Base-by-base conservation (phyloP, 2,888 invertebrate species). In the Machimus rusticus region DNA sequence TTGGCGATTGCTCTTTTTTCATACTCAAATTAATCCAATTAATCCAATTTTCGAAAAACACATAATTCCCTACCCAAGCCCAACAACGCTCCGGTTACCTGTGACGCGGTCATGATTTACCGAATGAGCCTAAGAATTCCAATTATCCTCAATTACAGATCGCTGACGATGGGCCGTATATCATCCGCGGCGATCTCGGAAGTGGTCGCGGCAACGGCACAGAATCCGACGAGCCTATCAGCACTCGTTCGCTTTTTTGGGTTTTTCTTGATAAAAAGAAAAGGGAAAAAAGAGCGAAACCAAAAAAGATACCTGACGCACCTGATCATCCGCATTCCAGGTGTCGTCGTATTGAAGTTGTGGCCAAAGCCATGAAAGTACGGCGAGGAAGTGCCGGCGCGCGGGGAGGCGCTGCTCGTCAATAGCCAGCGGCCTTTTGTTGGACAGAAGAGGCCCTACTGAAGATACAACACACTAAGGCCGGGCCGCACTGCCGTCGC, bases 311-410 rank as follows among this genome's bases (percentile, higher is more conserved):
- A 51, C 51, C 79, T 16, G 55, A 79, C n/a, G 79, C 51, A 79
- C 79, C 79, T 79, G 79, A 46, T 79, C 79, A 79, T 79, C 79
- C 79, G 79, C 79, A 79, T 79, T 79, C 79, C 79, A 51, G 55
- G 79, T 79, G n/a, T 79, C 31, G 51, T 79, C 51, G 51, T 16
- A 28, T 51, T 28, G 31, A 79, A 79, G 6, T 79, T 79, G 19
- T 79, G 79, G 31, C 28, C 43, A 78, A 46, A 78, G 19, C 37
- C 37, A 66, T 14, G 28, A 23, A 66, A 19, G 28, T 66, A 14
- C 28, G 66, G 28, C 23, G 66, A 66, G 23, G 66, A 66, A 66
- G 66, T 66, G 66, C 66, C 66, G 9, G 28, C 66, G 28, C 28
- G 66, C 66, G 28, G 66, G 66, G 66, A 23, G 66, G 28, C 19